phyloP scores from a whole-genome alignment of 2,888 invertebrate genomes.

The Ptycholaimellus sp. region DNA sequence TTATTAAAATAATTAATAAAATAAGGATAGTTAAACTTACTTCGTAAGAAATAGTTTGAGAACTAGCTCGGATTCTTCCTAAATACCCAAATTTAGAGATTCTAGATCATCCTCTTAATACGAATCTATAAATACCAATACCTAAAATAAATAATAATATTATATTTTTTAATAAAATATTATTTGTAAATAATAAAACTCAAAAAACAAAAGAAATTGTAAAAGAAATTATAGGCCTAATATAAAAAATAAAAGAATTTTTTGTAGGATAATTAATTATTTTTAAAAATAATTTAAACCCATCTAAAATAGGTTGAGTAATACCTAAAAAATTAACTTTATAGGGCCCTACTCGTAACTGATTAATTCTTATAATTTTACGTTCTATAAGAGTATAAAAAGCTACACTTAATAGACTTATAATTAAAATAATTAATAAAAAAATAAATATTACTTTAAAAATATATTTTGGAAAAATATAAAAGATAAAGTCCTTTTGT shows the following conservation, averaged over 20 bases:
- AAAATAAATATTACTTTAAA: not conserved
- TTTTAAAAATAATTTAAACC: slow-evolving; percentile 15
- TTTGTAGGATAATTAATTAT: slow-evolving; percentile 11
- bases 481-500: slow-evolving; percentile 10
- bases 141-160: slow-evolving; percentile 16
- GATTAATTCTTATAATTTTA: slow-evolving; percentile 12
- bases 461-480: slow-evolving; percentile 10
- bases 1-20: slow-evolving; percentile 12
- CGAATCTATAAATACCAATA: slow-evolving; percentile 13
- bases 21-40: slow-evolving; percentile 15
- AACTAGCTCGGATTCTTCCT: slow-evolving; percentile 15
- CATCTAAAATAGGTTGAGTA: slow-evolving; percentile 15
- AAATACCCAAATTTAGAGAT: slow-evolving; percentile 17
- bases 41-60: slow-evolving; percentile 17
- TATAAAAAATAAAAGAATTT: slow-evolving; percentile 14
- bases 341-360: slow-evolving; percentile 16
- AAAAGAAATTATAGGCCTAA: slow-evolving; percentile 14
- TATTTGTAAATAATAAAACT: slow-evolving; percentile 14
- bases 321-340: slow-evolving; percentile 15
- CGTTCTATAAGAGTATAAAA: slow-evolving; percentile 17
- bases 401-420: slow-evolving; percentile 14
- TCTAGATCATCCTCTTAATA: slow-evolving; percentile 12
- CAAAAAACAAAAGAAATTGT: slow-evolving; percentile 11
- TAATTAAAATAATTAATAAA: slow-evolving; percentile 10
- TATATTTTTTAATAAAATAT: slow-evolving; percentile 9